Conservation (phyloP, 2,888 invertebrate genomes). For the Endomychus coccineus region DNA sequence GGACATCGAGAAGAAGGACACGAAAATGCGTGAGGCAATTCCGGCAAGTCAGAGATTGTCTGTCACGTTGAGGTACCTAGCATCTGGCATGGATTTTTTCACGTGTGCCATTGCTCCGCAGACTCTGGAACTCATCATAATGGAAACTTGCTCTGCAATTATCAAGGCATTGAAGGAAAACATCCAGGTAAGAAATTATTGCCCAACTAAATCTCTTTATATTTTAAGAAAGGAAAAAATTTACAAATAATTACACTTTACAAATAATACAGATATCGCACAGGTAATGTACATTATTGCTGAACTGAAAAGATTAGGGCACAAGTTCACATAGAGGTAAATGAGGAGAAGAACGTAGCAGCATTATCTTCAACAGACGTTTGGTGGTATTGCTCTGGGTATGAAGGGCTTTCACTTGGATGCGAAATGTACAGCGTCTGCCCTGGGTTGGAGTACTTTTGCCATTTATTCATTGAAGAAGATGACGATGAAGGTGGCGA, state of each 20-base stretch:
- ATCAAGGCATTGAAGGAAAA: slow-evolving; percentile 13
- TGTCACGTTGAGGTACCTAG: slow-evolving; percentile 9
- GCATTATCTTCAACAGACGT: slow-evolving; percentile 3
- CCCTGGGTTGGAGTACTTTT: not conserved
- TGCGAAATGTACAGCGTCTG: not conserved
- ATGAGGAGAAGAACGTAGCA: slow-evolving; percentile 4
- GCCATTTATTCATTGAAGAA: slow-evolving; percentile 3
- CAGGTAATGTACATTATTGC: slow-evolving; percentile 3
- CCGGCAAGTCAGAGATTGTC: slow-evolving; percentile 12
- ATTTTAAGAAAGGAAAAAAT: not conserved
- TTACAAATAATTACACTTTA: not conserved
- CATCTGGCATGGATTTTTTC: slow-evolving; percentile 17
- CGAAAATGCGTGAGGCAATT: slow-evolving; percentile 4
- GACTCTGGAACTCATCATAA: slow-evolving; percentile 16
- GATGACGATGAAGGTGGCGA: not conserved
- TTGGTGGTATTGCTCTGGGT: slow-evolving; percentile 1
- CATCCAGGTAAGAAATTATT: slow-evolving; percentile 5
- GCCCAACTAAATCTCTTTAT: not conserved
- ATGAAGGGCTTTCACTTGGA: not conserved
- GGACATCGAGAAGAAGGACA: slow-evolving; percentile 5
- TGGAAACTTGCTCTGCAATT: slow-evolving; percentile 17
- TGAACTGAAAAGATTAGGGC: slow-evolving; percentile 1
- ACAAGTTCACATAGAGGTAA: slow-evolving; percentile 4
- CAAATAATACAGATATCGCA: slow-evolving; percentile 1
- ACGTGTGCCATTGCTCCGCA: slow-evolving; percentile 16